Evolutionary conservation across 92 coral and sea anemone species (phyloP), one percentile per base, ranked within the genome.

Genomic region (Muricea muricata): DNA sequence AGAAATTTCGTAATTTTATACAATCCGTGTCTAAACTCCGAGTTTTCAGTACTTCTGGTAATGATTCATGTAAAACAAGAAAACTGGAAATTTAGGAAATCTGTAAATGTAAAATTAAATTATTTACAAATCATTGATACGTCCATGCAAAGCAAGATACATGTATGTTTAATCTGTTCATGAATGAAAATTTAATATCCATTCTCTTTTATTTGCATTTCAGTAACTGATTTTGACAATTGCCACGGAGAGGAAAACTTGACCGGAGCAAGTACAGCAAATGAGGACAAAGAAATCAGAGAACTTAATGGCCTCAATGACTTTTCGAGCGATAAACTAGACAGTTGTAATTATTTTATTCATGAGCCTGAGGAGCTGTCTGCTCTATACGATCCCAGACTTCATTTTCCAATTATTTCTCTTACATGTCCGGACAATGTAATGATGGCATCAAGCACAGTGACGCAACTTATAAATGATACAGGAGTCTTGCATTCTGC

Each of bases 321-420:
- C 15, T 39, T 70, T 31, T 23, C 80, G 41, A 30, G 65, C 65
- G 80, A 75, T 45, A 75, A 24, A 47, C 65, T 7, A 39, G 18
- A 18, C 30, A 29, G 4, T 28, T 63, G 37, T 63, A 50, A 73
- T 50, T 2, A 31, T 13, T 75, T 75, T 50, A 50, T 75, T 28
- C 80, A 75, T 35, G 80, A 75, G 13, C 80, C 80, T 28, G 80
- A 75, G 31, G 80, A 75, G 65, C 65, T 47, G 28, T 47, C 40
- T 13, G 80, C 80, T 13, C 31, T 75, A 35, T 50, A 47, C 24
- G 80, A 75, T 26, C 31, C 80, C 13, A 50, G 40, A 50, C 1
- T 52, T 40, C 37, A 50, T 48, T 75, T 75, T 5, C 65, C 47
- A 47, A 50, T 17, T 30, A 47, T 75, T 18, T 48, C 45, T 28